Evolutionary conservation across 1,140 invertebrate species (phyloP).

Genomic region (Bombus sylvicola): DNA sequence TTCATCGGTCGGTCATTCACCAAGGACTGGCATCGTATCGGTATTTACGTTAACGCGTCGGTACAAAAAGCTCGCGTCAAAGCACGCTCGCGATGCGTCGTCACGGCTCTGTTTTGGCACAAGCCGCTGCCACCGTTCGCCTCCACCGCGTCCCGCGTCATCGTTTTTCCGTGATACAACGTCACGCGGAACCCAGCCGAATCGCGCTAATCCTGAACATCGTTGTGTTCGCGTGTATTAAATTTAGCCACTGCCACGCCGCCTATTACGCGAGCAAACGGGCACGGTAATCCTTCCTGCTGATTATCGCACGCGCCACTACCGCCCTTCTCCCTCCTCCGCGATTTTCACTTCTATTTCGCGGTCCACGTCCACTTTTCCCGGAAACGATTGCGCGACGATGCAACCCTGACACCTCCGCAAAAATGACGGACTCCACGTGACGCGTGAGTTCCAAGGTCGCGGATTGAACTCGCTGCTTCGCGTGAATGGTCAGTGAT

Average conservation of each 20-base stretch:
- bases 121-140: neutral
- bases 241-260: slow-evolving; percentile 60
- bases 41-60: slow-evolving; percentile 56
- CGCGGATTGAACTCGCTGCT: neutral
- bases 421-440: slow-evolving; percentile 36
- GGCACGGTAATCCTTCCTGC: neutral
- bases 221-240: slow-evolving; percentile 43
- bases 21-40: slow-evolving; percentile 48
- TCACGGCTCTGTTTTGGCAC: slow-evolving; percentile 60
- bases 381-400: slow-evolving; percentile 56
- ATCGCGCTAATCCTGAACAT: slow-evolving; percentile 49
- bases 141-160: neutral
- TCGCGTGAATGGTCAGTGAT: neutral
- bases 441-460: slow-evolving; percentile 30
- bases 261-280: slow-evolving; percentile 64
- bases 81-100: slow-evolving; percentile 48
- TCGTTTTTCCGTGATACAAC: slow-evolving; percentile 31
- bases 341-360: neutral
- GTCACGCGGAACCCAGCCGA: slow-evolving; percentile 59
- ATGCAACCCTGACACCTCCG: slow-evolving; percentile 36
- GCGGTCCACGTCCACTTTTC: slow-evolving; percentile 36
- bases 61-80: slow-evolving; percentile 43
- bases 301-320: neutral
- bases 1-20: slow-evolving; percentile 55
- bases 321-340: neutral